These are phyloP conservation scores for Chromobotia macracanthus DNA, from an alignment of 2,797 vertebrate genomes.

Conservation along the genomic window DNA sequence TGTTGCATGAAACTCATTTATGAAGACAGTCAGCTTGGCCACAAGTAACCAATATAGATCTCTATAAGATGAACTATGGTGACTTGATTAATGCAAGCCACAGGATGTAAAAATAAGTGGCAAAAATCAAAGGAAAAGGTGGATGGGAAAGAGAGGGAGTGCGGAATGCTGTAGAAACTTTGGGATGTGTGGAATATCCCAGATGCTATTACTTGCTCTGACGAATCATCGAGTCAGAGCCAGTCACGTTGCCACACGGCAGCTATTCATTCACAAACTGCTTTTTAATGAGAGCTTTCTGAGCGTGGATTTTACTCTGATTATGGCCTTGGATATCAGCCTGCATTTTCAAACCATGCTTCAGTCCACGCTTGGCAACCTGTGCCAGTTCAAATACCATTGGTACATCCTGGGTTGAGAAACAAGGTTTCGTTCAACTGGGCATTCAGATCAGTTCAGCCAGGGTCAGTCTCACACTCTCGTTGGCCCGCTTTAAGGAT, in stretches of 20 bases:
- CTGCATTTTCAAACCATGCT: slow-evolving; percentile 61
- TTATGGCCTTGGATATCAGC: slow-evolving; percentile 64
- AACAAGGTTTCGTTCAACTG: not conserved
- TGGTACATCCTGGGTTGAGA: slow-evolving; percentile 51
- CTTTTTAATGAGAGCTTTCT: slow-evolving; percentile 71
- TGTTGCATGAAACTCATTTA: slow-evolving; percentile 67
- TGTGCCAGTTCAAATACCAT: slow-evolving; percentile 68
- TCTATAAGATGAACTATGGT: slow-evolving; percentile 28
- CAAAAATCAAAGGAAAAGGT: slow-evolving; percentile 13
- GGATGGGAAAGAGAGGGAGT: not conserved
- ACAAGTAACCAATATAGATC: slow-evolving; percentile 27
- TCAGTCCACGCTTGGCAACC: slow-evolving; percentile 50
- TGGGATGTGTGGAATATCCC: slow-evolving; percentile 35
- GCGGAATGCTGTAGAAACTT: slow-evolving; percentile 23
- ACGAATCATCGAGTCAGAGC: slow-evolving; percentile 31
- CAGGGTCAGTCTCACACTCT: slow-evolving; percentile 40
- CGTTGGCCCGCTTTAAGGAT: slow-evolving; percentile 1
- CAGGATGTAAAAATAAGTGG: slow-evolving; percentile 21
- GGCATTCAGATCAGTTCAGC: slow-evolving; percentile 34
- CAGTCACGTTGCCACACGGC: slow-evolving; percentile 28
- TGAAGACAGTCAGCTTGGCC: slow-evolving; percentile 20
- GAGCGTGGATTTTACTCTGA: slow-evolving; percentile 69
- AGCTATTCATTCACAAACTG: slow-evolving; percentile 56
- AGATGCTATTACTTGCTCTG: slow-evolving; percentile 32
- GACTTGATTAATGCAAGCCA: slow-evolving; percentile 36